A percentile compares a stretch with the other conserved stretches of the same genome.
phyloP scores from a whole-genome alignment of 37 sponge, comb jelly and placozoan genomes.

The Diacarnus erythraeanus region DNA sequence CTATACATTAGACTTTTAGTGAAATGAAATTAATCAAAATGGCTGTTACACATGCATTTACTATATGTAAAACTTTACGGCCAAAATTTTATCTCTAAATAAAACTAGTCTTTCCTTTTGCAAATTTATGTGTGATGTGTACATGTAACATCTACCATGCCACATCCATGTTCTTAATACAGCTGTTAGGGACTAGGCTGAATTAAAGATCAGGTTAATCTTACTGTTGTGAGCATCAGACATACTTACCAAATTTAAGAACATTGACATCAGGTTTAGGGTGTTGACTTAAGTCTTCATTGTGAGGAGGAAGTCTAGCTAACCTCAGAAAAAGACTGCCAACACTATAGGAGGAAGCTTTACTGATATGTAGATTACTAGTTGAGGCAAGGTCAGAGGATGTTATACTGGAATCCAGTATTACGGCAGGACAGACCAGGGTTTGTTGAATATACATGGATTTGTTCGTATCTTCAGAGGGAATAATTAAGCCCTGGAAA shows the following conservation, averaged over 20 bases:
- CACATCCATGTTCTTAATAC: too few relatives aligned
- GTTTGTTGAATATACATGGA: background rate
- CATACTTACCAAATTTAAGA: background rate
- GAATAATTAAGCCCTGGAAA: background rate
- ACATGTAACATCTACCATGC: too few relatives aligned
- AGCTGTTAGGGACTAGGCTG: too few relatives aligned
- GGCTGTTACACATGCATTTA: too few relatives aligned
- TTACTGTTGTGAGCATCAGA: too few relatives aligned
- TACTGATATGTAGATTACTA: background rate
- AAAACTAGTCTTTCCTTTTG: too few relatives aligned
- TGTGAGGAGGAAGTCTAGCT: slow-evolving; percentile 17
- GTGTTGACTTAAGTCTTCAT: background rate
- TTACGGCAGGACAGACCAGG: background rate
- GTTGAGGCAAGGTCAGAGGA: background rate
- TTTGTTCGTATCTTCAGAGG: background rate
- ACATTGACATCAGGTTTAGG: background rate
- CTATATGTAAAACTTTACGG: too few relatives aligned
- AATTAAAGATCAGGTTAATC: too few relatives aligned
- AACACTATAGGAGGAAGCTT: background rate
- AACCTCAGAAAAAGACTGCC: slow-evolving; percentile 28
- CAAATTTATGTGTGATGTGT: background rate
- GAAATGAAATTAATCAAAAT: too few relatives aligned
- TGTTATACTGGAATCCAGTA: background rate
- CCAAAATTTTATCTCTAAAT: too few relatives aligned
- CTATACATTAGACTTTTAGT: too few relatives aligned